A percentile compares a stretch with the other conserved stretches of the same genome.
phyloP scores from a whole-genome alignment of 2,888 invertebrate genomes.

The Drosophila stalkeri region DNA sequence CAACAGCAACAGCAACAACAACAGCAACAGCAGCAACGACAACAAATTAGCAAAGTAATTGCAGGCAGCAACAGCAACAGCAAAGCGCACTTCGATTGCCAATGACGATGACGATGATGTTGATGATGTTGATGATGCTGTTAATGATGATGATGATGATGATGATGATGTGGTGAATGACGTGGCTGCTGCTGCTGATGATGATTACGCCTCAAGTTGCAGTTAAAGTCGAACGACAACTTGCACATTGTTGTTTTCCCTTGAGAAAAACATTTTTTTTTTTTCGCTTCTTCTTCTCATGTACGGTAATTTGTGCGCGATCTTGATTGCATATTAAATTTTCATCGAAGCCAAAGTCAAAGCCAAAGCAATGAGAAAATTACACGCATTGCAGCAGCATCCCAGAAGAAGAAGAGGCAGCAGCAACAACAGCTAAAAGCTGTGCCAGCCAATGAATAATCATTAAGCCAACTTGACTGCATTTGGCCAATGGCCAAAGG shows the following conservation, averaged over 20 bases:
- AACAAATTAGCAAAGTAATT: conserved; percentile 63
- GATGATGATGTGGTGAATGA: neutral
- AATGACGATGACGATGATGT: conserved; percentile 30
- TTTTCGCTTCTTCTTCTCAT: conserved; percentile 41
- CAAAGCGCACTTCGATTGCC: conserved; percentile 42
- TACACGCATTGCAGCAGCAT: conserved; percentile 68
- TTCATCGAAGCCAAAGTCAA: conserved; percentile 66
- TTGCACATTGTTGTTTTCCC: conserved; percentile 77
- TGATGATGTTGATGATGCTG: conserved; percentile 4
- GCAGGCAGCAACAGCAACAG: conserved; percentile 47
- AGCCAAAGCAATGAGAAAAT: conserved; percentile 76
- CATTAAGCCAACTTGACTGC: conserved; percentile 65
- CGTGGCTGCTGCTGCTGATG: conserved; percentile 12
- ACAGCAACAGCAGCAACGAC: conserved; percentile 6
- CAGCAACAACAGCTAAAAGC: conserved; percentile 29
- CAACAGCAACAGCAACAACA: conserved; percentile 4
- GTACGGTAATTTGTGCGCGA: conserved; percentile 79
- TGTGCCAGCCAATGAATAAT: conserved; percentile 72
- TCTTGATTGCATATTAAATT: conserved; percentile 81
- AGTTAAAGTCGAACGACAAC: conserved; percentile 62
- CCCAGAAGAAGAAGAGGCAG: conserved; percentile 2
- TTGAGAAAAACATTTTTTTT: conserved; percentile 70
- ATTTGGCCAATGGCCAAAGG: conserved; percentile 45
- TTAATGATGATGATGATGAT: conserved; percentile 12
- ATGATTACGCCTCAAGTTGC: conserved; percentile 29